Percentiles rank a stretch among this genome's conserved stretches.
Evolutionary conservation across 2,888 invertebrate genomes (phyloP).

Genomic region (Rhodophaea formosa): DNA sequence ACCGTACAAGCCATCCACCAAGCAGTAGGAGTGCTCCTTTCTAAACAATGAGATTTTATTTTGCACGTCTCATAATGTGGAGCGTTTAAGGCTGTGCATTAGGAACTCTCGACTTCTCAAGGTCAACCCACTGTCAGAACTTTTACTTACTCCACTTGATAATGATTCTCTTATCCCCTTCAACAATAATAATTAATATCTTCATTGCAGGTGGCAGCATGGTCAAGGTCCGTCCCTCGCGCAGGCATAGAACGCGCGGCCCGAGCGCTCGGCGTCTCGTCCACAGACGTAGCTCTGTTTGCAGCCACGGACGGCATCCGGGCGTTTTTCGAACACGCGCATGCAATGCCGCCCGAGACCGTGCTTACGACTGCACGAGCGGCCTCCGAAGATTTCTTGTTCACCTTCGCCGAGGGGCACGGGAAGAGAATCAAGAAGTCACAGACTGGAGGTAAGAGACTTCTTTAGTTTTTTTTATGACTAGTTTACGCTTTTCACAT

Average conservation of each 20-base stretch:
- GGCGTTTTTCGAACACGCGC: conserved; percentile 81
- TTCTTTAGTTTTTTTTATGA: neutral
- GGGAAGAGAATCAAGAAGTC: conserved; percentile 76
- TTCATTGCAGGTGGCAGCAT: conserved; percentile 79
- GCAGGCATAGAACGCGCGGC: conserved; percentile 81
- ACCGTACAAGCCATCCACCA: no score
- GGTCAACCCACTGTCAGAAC: no score
- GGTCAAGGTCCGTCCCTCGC: conserved; percentile 84
- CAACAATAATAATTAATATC: no score
- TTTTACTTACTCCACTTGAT: no score
- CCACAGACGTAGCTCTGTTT: conserved; percentile 83
- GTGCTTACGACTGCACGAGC: conserved; percentile 84
- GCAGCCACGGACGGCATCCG: conserved; percentile 84
- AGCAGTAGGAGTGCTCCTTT: no score
- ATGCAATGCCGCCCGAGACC: conserved; percentile 76
- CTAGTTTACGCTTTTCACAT: neutral
- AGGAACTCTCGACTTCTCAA: no score
- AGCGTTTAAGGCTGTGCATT: no score
- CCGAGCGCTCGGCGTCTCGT: conserved; percentile 80
- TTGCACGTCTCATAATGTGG: no score
- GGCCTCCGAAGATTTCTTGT: conserved; percentile 80
- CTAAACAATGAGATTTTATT: no score
- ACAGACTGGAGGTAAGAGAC: conserved; percentile 73
- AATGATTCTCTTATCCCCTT: no score
- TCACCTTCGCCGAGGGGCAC: conserved; percentile 70